A percentile compares a stretch with the other conserved stretches of the same genome.
Evolutionary conservation across 2,797 vertebrate genomes (phyloP).

Genomic region (Sphenodon punctatus): DNA sequence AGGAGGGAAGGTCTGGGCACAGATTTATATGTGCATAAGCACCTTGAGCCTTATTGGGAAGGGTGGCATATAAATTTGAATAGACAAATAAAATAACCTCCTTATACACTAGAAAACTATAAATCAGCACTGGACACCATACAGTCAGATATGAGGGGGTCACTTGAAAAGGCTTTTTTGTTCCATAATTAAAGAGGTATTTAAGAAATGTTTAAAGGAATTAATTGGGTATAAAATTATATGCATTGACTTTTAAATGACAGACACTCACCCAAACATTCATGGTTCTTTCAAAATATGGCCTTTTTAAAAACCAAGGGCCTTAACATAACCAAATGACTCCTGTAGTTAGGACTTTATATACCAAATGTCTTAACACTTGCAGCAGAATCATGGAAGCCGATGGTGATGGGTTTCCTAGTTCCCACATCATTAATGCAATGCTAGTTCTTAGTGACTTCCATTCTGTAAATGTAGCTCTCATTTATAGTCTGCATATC

Average conservation of each 20-base stretch:
- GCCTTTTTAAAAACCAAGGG: too few species aligned
- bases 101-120: too few species aligned
- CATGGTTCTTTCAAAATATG: not conserved
- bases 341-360: too few species aligned
- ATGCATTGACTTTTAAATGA: not conserved
- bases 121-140: too few species aligned
- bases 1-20: too few species aligned
- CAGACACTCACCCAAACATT: not conserved
- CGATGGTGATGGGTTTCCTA: not conserved
- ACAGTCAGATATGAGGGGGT: not conserved
- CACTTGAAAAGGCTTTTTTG: not conserved
- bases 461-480: not conserved
- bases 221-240: not conserved
- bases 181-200: not conserved
- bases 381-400: too few species aligned
- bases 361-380: too few species aligned
- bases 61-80: too few species aligned
- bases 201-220: slow-evolving; percentile 13
- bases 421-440: not conserved
- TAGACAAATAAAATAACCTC: too few species aligned
- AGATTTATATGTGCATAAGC: too few species aligned
- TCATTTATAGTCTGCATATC: not conserved
- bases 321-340: too few species aligned
- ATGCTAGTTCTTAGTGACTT: not conserved
- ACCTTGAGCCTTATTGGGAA: too few species aligned